A percentile compares a stretch with the other conserved stretches of the same genome.
phyloP scores from a whole-genome alignment of 2,113 vertebrate species.

The Nymphicus hollandicus region DNA sequence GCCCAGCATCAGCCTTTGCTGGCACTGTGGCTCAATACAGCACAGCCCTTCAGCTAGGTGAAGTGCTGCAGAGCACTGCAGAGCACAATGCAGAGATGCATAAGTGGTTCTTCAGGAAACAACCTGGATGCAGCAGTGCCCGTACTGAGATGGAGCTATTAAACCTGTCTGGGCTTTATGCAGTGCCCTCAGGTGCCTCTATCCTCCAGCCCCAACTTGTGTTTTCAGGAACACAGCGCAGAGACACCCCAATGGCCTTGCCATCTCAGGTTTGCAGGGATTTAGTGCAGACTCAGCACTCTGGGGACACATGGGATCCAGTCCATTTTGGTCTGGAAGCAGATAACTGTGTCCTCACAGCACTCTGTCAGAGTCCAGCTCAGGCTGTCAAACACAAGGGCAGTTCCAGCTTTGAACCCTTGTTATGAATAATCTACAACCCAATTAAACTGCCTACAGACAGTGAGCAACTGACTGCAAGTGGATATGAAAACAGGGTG shows the following conservation, averaged over 20 bases:
- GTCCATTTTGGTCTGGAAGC: neutral
- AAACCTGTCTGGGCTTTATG: neutral
- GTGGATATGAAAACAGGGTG: neutral
- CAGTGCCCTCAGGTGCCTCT: neutral
- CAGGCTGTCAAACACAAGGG: neutral
- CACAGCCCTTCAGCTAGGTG: neutral
- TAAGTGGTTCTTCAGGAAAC: neutral
- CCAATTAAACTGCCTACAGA: neutral
- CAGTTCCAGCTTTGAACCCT: neutral
- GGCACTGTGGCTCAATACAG: rapidly evolving
- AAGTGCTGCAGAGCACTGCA: neutral
- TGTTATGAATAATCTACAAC: neutral
- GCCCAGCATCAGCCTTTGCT: neutral
- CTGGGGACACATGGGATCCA: neutral
- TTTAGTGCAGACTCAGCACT: neutral
- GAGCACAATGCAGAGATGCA: neutral
- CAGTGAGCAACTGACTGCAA: neutral
- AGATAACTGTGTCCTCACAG: neutral
- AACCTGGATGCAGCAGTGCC: neutral
- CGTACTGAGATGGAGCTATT: rapidly evolving
- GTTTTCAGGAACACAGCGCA: neutral
- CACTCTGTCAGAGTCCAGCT: neutral
- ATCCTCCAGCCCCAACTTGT: neutral
- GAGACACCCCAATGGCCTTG: neutral
- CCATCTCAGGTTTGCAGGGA: neutral